phyloP scores from a whole-genome alignment of 1,140 invertebrate species.

The Leptoteleia sp. region DNA sequence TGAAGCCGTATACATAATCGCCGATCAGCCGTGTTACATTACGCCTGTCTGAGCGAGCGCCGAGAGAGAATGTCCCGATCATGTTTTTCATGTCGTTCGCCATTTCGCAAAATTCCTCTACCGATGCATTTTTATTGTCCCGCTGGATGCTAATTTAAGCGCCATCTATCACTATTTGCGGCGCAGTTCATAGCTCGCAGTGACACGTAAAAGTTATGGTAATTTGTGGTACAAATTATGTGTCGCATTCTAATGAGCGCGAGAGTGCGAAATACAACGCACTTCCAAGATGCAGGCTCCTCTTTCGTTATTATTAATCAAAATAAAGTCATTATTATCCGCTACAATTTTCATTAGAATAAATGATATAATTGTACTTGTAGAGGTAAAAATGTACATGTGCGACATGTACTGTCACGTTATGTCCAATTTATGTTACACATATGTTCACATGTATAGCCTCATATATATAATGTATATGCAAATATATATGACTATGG shows the following conservation, averaged over 20 bases:
- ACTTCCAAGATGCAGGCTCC: too few species aligned
- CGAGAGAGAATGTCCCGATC: conserved; percentile 24
- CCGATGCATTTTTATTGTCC: conserved; percentile 25
- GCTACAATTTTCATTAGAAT: too few species aligned
- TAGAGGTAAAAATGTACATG: too few species aligned
- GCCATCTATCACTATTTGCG: conserved; percentile 36
- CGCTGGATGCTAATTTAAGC: conserved; percentile 14
- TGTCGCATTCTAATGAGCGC: conserved; percentile 17
- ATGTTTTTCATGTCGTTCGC: conserved; percentile 24
- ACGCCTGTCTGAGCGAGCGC: conserved; percentile 33
- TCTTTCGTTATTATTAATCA: too few species aligned
- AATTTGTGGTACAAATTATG: conserved; percentile 40
- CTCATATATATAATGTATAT: too few species aligned
- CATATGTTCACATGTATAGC: too few species aligned
- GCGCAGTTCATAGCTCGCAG: conserved; percentile 3
- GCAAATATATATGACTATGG: too few species aligned
- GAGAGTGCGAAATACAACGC: background rate
- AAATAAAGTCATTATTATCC: too few species aligned
- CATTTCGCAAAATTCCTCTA: conserved; percentile 28
- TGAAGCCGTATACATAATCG: conserved; percentile 65
- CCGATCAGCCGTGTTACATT: conserved; percentile 61
- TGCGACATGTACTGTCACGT: too few species aligned
- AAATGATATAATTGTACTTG: too few species aligned
- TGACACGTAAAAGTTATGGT: conserved; percentile 29
- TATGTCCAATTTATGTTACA: too few species aligned